phyloP scores from a whole-genome alignment of 2,797 vertebrate genomes.

The Cirrhinus molitorella region DNA sequence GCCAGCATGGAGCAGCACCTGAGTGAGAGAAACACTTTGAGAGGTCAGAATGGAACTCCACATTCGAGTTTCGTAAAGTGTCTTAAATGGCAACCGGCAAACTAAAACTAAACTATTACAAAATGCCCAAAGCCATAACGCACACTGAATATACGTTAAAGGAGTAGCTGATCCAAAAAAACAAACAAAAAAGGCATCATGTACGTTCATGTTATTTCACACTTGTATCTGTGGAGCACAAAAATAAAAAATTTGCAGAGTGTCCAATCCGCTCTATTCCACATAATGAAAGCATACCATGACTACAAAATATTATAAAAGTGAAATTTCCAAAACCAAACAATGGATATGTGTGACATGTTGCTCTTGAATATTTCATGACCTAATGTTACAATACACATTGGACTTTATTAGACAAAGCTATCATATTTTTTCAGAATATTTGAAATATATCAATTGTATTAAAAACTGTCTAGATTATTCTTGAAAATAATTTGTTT shows the following conservation, averaged over 20 bases:
- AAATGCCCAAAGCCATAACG: neutral
- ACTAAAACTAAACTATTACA: constrained; percentile 10
- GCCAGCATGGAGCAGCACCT: constrained; percentile 16
- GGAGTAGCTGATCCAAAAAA: neutral
- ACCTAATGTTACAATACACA: neutral
- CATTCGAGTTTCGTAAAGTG: neutral
- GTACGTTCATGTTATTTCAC: neutral
- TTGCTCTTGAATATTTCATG: neutral
- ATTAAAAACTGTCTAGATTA: too few species aligned
- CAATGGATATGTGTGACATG: neutral
- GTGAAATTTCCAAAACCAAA: neutral
- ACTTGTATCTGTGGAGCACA: neutral
- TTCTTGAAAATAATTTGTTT: too few species aligned
- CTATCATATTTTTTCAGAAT: too few species aligned
- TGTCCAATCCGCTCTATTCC: neutral
- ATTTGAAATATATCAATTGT: too few species aligned
- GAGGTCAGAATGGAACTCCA: constrained; percentile 3
- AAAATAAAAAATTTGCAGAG: neutral
- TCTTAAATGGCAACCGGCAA: neutral
- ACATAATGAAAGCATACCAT: neutral
- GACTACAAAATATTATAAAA: neutral
- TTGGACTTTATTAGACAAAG: neutral
- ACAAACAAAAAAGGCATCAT: neutral
- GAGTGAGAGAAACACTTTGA: constrained; percentile 27
- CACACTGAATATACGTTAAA: neutral